Base-by-base conservation (phyloP, 2,888 invertebrate genomes). In the Seira ritae region DNA sequence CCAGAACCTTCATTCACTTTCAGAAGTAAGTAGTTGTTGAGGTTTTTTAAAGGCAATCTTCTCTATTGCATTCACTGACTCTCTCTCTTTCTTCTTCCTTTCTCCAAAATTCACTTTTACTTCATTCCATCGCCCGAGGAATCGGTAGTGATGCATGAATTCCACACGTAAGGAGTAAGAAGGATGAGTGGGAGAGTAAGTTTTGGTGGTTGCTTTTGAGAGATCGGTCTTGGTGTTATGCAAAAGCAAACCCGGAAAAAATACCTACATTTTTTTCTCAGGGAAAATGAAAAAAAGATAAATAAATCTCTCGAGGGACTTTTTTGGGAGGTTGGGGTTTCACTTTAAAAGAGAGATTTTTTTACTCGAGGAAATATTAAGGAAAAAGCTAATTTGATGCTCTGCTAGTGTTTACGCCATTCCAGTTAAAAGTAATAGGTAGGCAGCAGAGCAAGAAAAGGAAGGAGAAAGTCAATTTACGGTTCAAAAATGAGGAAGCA, bases 291-390 rank as follows among this genome's bases (percentile, higher is more conserved):
- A 67, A 76, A 69, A 76, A 60, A 71, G 69, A 73, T 74, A 78
- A 83, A 83, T 83, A 83, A 83, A 83, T 83, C 83, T 79, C 83
- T 79, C 78, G 10, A 50, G 83, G 83, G 78, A 83, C 37, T 55
- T 55, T 55, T 55, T 55, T 55, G 1, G 15, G 55, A 55, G 15
- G 55, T 12, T 31, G 2, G 31, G 31, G 1, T 55, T 55, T 55
- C 15, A 12, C 55, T 55, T 17, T 17, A 55, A 55, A 17, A 55
- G 15, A n/a, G 31, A 31, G 31, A 55, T 17, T 55, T 55, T 55
- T 55, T 55, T 67, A 70, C 73, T 60, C 77, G 73, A 77, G 81
- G 77, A 79, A 83, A 83, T 73, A 74, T 79, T 78, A 78, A 71
- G 78, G 46, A 74, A 66, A 55, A 70, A 83, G 83, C 78, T 79